Conservation (phyloP, 2,888 invertebrate species). For the Smittia aterrima region DNA sequence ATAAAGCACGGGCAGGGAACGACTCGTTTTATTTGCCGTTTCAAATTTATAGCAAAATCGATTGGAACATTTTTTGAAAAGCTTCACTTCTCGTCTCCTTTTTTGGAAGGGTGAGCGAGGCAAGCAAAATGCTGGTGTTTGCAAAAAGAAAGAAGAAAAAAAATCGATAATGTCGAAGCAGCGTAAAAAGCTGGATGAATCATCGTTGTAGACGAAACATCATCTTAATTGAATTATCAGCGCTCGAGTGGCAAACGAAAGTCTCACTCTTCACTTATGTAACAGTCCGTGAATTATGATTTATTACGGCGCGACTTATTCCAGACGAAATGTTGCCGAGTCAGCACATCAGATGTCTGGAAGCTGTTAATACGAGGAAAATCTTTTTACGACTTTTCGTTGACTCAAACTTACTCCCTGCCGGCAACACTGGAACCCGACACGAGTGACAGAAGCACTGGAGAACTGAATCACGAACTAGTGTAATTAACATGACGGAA, state of each 20-base stretch:
- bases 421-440: conserved; percentile 76
- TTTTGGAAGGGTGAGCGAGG: neutral
- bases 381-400: neutral
- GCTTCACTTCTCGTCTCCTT: neutral
- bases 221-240: conserved; percentile 6
- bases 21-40: no score
- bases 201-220: conserved; percentile 11
- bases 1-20: no score
- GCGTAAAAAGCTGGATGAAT: conserved; percentile 6
- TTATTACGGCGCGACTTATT: no score
- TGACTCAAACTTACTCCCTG: conserved; percentile 56
- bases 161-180: conserved; percentile 6
- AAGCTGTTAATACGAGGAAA: neutral
- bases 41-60: conserved; percentile 1
- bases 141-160: neutral
- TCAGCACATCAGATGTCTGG: conserved; percentile 4
- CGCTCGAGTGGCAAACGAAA: neutral
- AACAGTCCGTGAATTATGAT: no score
- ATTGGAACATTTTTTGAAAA: neutral
- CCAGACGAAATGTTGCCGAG: neutral
- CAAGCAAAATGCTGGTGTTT: neutral
- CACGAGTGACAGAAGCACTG: conserved; percentile 93
- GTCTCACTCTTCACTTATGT: neutral
- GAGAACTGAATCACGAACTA: conserved; percentile 88
- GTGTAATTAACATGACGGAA: conserved; percentile 77